Percentiles rank a stretch among this genome's conserved stretches.
Evolutionary conservation across 2,797 vertebrate genomes (phyloP).

Genomic region (Sandelia bainsii): DNA sequence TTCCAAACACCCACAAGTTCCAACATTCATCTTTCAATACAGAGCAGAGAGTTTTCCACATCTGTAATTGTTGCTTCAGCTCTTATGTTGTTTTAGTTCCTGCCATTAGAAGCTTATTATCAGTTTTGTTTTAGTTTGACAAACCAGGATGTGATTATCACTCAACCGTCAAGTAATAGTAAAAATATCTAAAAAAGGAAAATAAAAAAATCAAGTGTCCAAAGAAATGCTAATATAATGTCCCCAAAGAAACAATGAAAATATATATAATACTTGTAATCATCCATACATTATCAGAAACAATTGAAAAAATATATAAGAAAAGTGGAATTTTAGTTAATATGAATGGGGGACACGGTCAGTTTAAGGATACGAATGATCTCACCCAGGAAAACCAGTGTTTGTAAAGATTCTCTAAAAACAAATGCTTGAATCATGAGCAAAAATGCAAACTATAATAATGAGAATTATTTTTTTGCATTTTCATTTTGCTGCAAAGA

Average conservation of each 20-base stretch:
- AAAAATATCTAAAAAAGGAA: slow-evolving; percentile 61
- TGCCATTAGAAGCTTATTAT: slow-evolving; percentile 54
- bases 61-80: slow-evolving; percentile 68
- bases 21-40: slow-evolving; percentile 53
- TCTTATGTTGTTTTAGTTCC: slow-evolving; percentile 15
- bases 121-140: slow-evolving; percentile 53
- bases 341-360: slow-evolving; percentile 14
- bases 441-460: too few species aligned
- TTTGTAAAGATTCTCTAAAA: neutral
- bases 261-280: slow-evolving; percentile 71
- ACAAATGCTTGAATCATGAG: too few species aligned
- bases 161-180: slow-evolving; percentile 54
- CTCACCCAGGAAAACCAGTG: neutral
- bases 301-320: slow-evolving; percentile 14
- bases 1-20: slow-evolving; percentile 53
- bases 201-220: slow-evolving; percentile 56
- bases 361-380: slow-evolving; percentile 20
- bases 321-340: slow-evolving; percentile 53
- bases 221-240: slow-evolving; percentile 52
- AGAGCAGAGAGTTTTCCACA: slow-evolving; percentile 41
- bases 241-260: slow-evolving; percentile 51
- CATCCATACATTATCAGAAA: slow-evolving; percentile 56
- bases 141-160: slow-evolving; percentile 39
- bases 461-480: neutral
- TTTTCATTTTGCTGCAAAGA: neutral